These are phyloP conservation scores for Athrips mouffetella DNA, from an alignment of 2,888 invertebrate species.

Conservation along the genomic window DNA sequence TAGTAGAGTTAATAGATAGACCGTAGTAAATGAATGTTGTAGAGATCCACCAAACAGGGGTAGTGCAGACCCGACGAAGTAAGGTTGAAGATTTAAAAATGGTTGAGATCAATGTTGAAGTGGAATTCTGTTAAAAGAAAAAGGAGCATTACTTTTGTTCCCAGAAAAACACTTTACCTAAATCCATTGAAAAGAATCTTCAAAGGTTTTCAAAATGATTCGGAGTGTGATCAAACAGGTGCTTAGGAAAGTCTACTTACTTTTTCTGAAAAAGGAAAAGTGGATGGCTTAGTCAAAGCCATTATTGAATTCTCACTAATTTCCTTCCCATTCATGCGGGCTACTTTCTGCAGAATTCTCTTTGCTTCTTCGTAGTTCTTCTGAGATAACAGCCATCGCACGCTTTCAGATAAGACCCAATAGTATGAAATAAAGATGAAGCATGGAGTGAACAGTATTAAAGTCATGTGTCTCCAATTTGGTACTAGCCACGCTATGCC, in stretches of 20 bases:
- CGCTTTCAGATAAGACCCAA: slow-evolving; percentile 73
- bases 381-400: slow-evolving; percentile 86
- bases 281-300: slow-evolving; percentile 58
- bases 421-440: slow-evolving; percentile 5
- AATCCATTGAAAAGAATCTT: too few species aligned
- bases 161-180: too few species aligned
- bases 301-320: slow-evolving; percentile 74
- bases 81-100: slow-evolving; percentile 73
- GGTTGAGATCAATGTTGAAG: slow-evolving; percentile 39
- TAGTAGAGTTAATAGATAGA: slow-evolving; percentile 85
- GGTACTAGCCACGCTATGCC: slow-evolving; percentile 81
- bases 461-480: slow-evolving; percentile 83
- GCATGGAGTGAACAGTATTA: slow-evolving; percentile 81
- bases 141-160: not conserved
- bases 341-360: slow-evolving; percentile 78
- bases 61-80: slow-evolving; percentile 77
- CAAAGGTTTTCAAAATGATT: too few species aligned
- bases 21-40: slow-evolving; percentile 89
- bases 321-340: slow-evolving; percentile 77
- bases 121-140: not conserved
- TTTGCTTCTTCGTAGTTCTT: slow-evolving; percentile 80
- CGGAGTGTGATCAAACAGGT: not conserved
- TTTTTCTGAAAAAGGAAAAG: slow-evolving; percentile 42
- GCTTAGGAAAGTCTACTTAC: not conserved
- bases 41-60: slow-evolving; percentile 87